phyloP scores from a whole-genome alignment of 1,140 invertebrate genomes.

The Zaprionus nigranus region DNA sequence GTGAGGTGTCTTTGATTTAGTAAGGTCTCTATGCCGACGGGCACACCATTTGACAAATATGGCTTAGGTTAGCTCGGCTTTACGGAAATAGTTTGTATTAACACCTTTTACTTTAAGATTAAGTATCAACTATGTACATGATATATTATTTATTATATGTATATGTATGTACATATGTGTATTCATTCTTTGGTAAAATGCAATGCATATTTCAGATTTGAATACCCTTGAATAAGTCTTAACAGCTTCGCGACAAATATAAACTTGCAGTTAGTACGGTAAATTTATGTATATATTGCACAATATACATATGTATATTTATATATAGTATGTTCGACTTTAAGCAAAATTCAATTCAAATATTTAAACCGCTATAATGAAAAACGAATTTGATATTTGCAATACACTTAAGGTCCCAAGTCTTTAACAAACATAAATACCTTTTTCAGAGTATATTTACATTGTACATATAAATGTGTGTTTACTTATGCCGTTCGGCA shows the following conservation, averaged over 20 bases:
- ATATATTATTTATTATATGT: not conserved
- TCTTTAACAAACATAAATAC: slow-evolving; percentile 72
- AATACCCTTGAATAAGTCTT: not conserved
- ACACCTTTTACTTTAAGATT: not conserved
- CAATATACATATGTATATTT: slow-evolving; percentile 5
- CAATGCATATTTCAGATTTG: not conserved
- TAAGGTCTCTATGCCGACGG: not conserved
- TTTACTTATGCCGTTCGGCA: slow-evolving; percentile 53
- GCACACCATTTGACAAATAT: not conserved
- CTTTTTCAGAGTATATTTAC: slow-evolving; percentile 69
- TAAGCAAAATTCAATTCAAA: slow-evolving; percentile 58
- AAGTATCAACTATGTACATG: not conserved
- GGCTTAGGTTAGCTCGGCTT: not conserved
- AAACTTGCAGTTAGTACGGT: not conserved
- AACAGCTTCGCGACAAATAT: not conserved
- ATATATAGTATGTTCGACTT: slow-evolving; percentile 13
- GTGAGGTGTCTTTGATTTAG: not conserved
- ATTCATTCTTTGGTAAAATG: not conserved
- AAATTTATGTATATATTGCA: not conserved
- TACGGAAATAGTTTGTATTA: too few relatives aligned
- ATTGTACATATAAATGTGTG: slow-evolving; percentile 67
- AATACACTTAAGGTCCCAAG: slow-evolving; percentile 70
- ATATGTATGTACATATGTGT: too few relatives aligned
- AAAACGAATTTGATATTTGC: slow-evolving; percentile 77
- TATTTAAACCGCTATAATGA: slow-evolving; percentile 60